Percentiles rank a stretch among this genome's conserved stretches.
phyloP scores from a whole-genome alignment of 2,797 vertebrate genomes.

The Xenops minutus region DNA sequence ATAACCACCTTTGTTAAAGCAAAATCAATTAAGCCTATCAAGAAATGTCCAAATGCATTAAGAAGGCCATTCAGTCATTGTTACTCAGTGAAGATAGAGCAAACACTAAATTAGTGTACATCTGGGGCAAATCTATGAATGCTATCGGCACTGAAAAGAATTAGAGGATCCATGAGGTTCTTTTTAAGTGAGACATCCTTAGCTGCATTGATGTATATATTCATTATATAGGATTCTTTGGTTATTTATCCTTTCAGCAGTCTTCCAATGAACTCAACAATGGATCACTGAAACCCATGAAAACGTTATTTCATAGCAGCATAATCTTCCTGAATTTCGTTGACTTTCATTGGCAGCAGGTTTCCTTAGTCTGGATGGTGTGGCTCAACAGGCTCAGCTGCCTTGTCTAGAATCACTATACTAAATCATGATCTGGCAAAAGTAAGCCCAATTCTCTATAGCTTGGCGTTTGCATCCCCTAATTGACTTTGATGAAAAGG shows the following conservation, averaged over 20 bases:
- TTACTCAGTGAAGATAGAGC: background rate
- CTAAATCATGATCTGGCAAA: conserved; percentile 5
- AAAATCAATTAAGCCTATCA: background rate
- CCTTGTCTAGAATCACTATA: background rate
- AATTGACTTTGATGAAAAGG: conserved; percentile 47
- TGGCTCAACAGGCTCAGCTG: background rate
- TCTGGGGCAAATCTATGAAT: background rate
- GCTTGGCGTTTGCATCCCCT: background rate
- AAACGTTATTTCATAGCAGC: background rate
- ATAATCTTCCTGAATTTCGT: background rate
- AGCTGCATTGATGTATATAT: background rate
- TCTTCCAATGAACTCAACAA: background rate
- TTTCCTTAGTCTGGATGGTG: background rate
- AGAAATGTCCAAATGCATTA: background rate
- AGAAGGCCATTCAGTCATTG: background rate
- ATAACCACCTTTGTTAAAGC: background rate
- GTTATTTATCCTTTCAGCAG: background rate
- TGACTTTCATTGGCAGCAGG: background rate
- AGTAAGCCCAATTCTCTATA: background rate
- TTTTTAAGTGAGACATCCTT: background rate
- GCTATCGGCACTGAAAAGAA: background rate
- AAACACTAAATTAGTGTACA: background rate
- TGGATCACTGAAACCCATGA: background rate
- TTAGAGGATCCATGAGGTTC: background rate
- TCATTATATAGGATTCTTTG: background rate